Conservation (phyloP, 64 coral and sea anemone species). For the Dendronephthya gigantea region DNA sequence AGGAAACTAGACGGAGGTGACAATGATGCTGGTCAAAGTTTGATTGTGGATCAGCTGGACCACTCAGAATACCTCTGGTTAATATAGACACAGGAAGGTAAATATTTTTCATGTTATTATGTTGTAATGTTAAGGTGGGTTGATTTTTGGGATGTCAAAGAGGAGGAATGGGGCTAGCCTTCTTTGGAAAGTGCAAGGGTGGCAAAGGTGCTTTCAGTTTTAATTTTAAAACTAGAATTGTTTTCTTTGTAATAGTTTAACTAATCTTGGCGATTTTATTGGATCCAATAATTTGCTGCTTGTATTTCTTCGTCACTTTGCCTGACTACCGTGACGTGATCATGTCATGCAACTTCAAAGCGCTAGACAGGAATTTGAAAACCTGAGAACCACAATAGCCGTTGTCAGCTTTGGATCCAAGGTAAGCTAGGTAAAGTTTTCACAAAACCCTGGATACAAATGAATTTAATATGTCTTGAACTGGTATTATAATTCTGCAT, state of each 20-base stretch:
- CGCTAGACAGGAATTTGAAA: conserved; percentile 55
- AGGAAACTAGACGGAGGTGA: conserved; percentile 20
- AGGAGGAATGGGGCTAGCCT: no score
- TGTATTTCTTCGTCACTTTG: conserved; percentile 89
- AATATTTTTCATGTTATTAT: neutral
- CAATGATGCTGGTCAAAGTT: neutral
- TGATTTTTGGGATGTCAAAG: conserved; percentile 35
- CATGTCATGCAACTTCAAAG: conserved; percentile 73
- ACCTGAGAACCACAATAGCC: conserved; percentile 41
- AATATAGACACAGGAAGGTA: conserved; percentile 52
- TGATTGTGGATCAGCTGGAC: conserved; percentile 43
- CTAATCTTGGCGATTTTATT: conserved; percentile 36
- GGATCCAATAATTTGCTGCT: conserved; percentile 37
- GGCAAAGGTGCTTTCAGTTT: neutral
- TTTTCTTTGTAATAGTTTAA: neutral
- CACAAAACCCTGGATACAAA: neutral
- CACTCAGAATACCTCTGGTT: conserved; percentile 42
- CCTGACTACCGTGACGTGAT: conserved; percentile 95
- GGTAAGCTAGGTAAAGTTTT: conserved; percentile 30
- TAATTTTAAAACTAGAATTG: neutral
- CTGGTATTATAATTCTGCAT: no score
- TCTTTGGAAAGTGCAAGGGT: neutral
- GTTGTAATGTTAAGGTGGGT: neutral
- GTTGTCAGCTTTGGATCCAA: conserved; percentile 88
- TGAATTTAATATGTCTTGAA: neutral